Conservation (phyloP, 2,113 vertebrate species). For the Cyphomyrus discorhynchus region DNA sequence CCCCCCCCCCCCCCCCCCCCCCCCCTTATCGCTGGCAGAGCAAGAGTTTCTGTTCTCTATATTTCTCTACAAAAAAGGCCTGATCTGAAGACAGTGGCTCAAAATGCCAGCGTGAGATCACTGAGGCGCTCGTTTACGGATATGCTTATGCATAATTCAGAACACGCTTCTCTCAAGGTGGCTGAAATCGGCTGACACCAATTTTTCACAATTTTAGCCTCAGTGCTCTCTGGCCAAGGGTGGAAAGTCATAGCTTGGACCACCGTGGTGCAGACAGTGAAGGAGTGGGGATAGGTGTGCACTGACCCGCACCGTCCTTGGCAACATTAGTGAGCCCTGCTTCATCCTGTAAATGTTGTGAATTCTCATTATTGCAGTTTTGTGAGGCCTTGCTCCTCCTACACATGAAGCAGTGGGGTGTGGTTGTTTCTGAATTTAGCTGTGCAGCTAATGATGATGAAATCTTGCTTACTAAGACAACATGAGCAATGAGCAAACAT, state of each 20-base stretch:
- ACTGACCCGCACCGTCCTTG: not conserved
- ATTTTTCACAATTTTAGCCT: not conserved
- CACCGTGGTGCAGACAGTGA: not conserved
- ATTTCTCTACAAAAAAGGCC: not conserved
- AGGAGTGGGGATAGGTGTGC: not conserved
- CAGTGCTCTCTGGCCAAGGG: not conserved
- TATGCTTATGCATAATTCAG: conserved; percentile 18
- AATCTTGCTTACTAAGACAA: not conserved
- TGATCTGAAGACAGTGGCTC: not conserved
- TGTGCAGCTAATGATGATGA: not conserved
- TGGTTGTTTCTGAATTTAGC: not conserved
- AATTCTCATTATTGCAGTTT: not conserved
- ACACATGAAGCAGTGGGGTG: not conserved
- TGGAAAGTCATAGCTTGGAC: not conserved
- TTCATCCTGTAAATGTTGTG: not conserved
- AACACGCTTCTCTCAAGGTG: not conserved
- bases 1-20: not conserved
- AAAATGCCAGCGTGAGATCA: not conserved
- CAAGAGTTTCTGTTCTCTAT: not conserved
- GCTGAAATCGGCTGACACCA: conserved; percentile 3
- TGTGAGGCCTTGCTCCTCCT: not conserved
- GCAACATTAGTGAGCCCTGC: not conserved
- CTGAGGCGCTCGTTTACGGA: not conserved
- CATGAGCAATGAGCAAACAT: not conserved
- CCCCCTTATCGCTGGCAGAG: not conserved